Percentiles rank a stretch among this genome's conserved stretches.
These are phyloP conservation scores for Podarcis raffonei DNA, from an alignment of 2,113 vertebrate species.

Conservation along the genomic window DNA sequence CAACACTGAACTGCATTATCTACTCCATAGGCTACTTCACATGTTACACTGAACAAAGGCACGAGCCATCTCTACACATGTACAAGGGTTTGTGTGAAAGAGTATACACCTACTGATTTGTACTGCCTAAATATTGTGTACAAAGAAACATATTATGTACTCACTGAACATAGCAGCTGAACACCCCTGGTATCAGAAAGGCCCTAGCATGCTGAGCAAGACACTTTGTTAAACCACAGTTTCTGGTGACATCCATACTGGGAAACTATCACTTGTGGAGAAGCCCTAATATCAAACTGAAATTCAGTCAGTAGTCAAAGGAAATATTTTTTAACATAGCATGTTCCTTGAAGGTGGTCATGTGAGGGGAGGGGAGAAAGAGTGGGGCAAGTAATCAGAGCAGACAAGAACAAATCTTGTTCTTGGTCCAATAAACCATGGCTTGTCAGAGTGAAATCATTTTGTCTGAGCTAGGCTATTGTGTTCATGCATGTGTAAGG, in stretches of 20 bases:
- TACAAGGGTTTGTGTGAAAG: too few relatives aligned
- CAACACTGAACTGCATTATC: not conserved
- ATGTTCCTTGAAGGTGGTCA: not conserved
- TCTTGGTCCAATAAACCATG: not conserved
- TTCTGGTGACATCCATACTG: not conserved
- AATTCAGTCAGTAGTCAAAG: not conserved
- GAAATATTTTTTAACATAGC: not conserved
- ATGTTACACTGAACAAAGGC: too few relatives aligned
- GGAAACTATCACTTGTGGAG: not conserved
- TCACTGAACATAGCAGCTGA: too few relatives aligned
- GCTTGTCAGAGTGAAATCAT: not conserved
- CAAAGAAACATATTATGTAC: too few relatives aligned
- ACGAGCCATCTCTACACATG: too few relatives aligned
- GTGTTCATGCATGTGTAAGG: not conserved
- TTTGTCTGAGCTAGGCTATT: not conserved
- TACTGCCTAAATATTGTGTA: too few relatives aligned
- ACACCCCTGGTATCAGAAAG: too few relatives aligned
- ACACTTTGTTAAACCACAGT: not conserved
- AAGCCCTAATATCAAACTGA: not conserved
- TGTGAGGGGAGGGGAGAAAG: not conserved
- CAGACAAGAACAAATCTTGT: not conserved
- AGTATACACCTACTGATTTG: too few relatives aligned
- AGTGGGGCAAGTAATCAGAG: not conserved
- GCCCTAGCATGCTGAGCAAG: too few relatives aligned
- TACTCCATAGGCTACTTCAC: too few relatives aligned